Conservation (phyloP, 2,113 vertebrate species). For the Sceloporus tristichus region DNA sequence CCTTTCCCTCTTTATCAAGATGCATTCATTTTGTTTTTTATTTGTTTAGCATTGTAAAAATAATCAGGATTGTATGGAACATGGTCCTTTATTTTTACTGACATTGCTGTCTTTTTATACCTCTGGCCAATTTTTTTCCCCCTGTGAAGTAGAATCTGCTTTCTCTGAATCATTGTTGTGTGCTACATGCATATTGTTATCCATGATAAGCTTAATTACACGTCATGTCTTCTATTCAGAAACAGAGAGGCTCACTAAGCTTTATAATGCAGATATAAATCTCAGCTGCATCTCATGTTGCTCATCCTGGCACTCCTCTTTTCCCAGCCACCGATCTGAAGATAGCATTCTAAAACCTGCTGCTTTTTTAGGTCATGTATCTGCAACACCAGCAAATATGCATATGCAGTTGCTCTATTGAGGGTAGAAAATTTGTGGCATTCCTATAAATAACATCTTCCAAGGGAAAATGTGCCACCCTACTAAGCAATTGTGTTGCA, state of each 20-base stretch:
- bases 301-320: background rate
- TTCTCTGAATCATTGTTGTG: background rate
- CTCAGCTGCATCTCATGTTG: background rate
- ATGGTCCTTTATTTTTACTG: background rate
- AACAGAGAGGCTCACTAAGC: too few relatives aligned
- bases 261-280: background rate
- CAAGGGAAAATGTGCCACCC: background rate
- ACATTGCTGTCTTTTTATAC: background rate
- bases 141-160: background rate
- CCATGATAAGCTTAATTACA: background rate
- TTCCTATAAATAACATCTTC: slow-evolving; percentile 12
- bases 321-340: background rate
- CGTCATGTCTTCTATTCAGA: background rate
- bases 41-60: background rate
- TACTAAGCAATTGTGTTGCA: background rate
- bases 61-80: background rate
- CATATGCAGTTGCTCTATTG: background rate
- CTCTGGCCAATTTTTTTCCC: background rate
- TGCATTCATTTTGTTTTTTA: background rate
- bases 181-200: background rate
- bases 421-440: background rate
- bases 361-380: background rate
- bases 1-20: background rate
- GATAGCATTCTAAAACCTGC: background rate
- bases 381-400: background rate